Evolutionary conservation across 2,797 vertebrate genomes (phyloP).

Genomic region (Sebastes vulpes): DNA sequence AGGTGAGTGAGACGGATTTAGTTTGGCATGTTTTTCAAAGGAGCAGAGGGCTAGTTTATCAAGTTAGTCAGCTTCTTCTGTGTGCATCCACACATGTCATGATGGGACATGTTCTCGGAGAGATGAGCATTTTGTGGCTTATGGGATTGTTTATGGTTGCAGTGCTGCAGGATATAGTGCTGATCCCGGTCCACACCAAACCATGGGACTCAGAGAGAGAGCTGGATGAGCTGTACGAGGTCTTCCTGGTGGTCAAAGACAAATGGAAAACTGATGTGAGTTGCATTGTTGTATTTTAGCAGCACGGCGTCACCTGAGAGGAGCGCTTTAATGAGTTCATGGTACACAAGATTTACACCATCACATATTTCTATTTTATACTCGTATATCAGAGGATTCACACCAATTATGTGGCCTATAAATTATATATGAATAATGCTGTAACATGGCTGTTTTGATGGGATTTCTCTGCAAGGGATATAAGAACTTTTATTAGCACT

Average conservation of each 20-base stretch:
- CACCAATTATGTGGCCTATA: neutral
- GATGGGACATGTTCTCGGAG: neutral
- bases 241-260: constrained; percentile 65
- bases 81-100: neutral
- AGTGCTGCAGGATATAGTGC: constrained; percentile 78
- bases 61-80: neutral
- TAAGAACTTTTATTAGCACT: neutral
- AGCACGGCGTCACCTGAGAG: neutral
- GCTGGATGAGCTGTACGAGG: constrained; percentile 82
- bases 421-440: neutral
- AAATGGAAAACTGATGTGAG: constrained; percentile 83
- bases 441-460: neutral
- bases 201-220: constrained; percentile 74
- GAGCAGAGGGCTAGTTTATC: constrained; percentile 35
- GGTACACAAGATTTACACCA: neutral
- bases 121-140: neutral
- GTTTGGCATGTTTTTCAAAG: neutral
- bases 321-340: neutral
- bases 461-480: neutral
- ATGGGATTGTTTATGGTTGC: neutral
- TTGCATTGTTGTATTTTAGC: neutral
- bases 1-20: neutral
- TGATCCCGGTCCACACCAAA: constrained; percentile 78
- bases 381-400: neutral
- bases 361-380: neutral